Conservation (phyloP, 1,140 invertebrate genomes). For the Trichomalopsis sarcophagae region DNA sequence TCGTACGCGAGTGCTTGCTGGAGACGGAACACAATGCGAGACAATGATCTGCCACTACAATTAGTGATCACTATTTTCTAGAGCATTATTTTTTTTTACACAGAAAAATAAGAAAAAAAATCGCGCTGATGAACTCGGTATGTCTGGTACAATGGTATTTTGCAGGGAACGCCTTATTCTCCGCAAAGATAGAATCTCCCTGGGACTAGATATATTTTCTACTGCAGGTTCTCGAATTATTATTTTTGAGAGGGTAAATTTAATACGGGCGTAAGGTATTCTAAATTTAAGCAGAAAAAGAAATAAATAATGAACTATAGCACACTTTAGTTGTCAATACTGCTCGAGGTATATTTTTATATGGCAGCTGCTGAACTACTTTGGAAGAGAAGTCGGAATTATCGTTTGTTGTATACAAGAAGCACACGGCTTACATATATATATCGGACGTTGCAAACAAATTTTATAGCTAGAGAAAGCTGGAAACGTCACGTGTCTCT, state of each 20-base stretch:
- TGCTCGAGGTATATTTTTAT: slow-evolving; percentile 32
- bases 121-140: slow-evolving; percentile 22
- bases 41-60: slow-evolving; percentile 71
- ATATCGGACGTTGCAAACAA: slow-evolving; percentile 11
- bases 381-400: slow-evolving; percentile 13
- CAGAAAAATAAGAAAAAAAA: slow-evolving; percentile 32
- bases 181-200: slow-evolving; percentile 50
- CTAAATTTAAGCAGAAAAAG: slow-evolving; percentile 49
- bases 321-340: slow-evolving; percentile 35
- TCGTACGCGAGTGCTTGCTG: slow-evolving; percentile 88
- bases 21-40: slow-evolving; percentile 86
- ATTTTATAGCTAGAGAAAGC: slow-evolving; percentile 17
- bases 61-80: slow-evolving; percentile 62
- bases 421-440: slow-evolving; percentile 2
- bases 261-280: slow-evolving; percentile 50
- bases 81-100: slow-evolving; percentile 63
- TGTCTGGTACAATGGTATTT: slow-evolving; percentile 46
- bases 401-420: slow-evolving; percentile 28
- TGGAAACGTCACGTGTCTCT: slow-evolving; percentile 1
- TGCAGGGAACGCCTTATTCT: slow-evolving; percentile 51
- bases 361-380: slow-evolving; percentile 35
- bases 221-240: slow-evolving; percentile 52
- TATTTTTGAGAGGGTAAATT: slow-evolving; percentile 55
- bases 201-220: slow-evolving; percentile 56
- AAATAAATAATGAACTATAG: slow-evolving; percentile 26